A percentile compares a stretch with the other conserved stretches of the same genome.
These are phyloP conservation scores for Tragelaphus imberbis DNA, from an alignment of 2,113 vertebrate species.

Conservation along the genomic window DNA sequence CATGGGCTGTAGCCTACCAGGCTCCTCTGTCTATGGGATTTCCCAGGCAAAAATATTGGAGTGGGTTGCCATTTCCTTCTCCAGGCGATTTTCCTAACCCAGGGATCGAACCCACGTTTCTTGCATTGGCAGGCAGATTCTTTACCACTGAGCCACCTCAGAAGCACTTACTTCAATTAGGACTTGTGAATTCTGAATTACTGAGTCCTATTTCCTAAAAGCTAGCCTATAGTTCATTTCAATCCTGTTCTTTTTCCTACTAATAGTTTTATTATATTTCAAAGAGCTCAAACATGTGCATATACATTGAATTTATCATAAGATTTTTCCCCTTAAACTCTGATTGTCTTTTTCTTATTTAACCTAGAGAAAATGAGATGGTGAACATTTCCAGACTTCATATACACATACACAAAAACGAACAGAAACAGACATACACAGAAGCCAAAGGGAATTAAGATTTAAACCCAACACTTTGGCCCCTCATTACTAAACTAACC, in stretches of 20 bases:
- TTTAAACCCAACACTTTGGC: not conserved
- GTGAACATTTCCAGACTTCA: not conserved
- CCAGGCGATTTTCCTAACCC: not conserved
- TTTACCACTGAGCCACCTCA: not conserved
- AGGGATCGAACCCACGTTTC: accelerated
- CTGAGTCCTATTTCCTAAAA: not conserved
- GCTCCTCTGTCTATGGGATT: not conserved
- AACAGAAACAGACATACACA: not conserved
- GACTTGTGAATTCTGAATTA: not conserved
- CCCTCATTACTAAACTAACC: not conserved
- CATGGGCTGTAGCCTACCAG: not conserved
- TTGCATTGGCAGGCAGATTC: not conserved
- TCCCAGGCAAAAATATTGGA: not conserved
- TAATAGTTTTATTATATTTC: not conserved
- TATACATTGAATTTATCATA: not conserved
- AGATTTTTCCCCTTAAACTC: not conserved
- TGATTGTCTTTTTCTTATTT: not conserved
- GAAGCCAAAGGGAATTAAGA: not conserved
- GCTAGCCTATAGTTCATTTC: not conserved
- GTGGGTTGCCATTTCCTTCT: not conserved
- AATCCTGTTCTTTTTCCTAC: not conserved
- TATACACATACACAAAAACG: not conserved
- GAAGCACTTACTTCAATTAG: not conserved
- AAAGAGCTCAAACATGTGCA: not conserved
- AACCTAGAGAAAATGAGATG: not conserved